Evolutionary conservation across 2,888 invertebrate species (phyloP).

Genomic region (Hydrotaea diabolus): DNA sequence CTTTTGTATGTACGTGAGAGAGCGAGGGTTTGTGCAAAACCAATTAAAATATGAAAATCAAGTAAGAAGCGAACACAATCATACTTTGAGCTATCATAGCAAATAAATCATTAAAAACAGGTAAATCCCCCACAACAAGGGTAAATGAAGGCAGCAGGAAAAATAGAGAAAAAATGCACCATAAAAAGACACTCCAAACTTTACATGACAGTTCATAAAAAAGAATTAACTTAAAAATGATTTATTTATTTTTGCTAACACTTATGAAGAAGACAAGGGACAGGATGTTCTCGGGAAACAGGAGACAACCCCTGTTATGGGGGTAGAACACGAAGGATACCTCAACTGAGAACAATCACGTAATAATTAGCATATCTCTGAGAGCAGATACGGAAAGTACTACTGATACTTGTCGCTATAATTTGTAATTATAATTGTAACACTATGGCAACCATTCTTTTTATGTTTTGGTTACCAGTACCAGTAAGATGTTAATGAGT

Average conservation of each 20-base stretch:
- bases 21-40: too few relatives aligned
- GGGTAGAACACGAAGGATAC: neutral
- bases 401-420: conserved; percentile 3
- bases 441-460: conserved; percentile 70
- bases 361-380: conserved; percentile 67
- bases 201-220: conserved; percentile 19
- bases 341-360: conserved; percentile 65
- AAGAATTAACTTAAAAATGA: neutral
- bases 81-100: conserved; percentile 21
- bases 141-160: neutral
- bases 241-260: conserved; percentile 11
- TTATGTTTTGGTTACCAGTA: neutral
- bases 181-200: conserved; percentile 8
- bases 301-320: neutral
- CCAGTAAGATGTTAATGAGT: conserved; percentile 63
- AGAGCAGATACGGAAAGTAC: neutral
- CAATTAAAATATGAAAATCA: conserved; percentile 41
- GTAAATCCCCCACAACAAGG: conserved; percentile 25
- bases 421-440: conserved; percentile 73
- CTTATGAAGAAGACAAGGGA: neutral
- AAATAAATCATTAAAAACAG: conserved; percentile 32
- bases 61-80: conserved; percentile 7
- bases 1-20: neutral
- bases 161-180: neutral
- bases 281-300: neutral